phyloP scores from a whole-genome alignment of 2,797 vertebrate genomes.

The Hemibagrus guttatus region DNA sequence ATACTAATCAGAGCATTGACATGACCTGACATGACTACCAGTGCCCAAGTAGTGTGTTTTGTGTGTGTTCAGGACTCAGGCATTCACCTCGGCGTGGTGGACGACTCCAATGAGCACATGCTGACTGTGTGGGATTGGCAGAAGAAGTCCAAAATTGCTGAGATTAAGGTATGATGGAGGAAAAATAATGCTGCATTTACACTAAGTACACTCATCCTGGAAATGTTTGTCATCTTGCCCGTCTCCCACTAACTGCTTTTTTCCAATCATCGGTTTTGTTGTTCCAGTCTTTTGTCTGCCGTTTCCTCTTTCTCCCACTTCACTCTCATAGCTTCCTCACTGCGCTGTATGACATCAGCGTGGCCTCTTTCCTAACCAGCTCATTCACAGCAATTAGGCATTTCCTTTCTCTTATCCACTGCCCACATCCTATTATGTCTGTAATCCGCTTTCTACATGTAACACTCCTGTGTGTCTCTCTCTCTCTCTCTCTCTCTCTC shows the following conservation, averaged over 20 bases:
- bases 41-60: not conserved
- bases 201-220: not conserved
- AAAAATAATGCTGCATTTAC: not conserved
- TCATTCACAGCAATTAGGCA: constrained; percentile 4
- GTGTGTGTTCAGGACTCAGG: constrained; percentile 84
- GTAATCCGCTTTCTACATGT: not conserved
- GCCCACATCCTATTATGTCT: not conserved
- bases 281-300: not conserved
- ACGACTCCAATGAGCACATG: constrained; percentile 98
- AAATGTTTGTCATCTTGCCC: not conserved
- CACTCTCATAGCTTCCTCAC: not conserved
- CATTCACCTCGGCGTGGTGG: constrained; percentile 90
- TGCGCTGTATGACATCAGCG: constrained; percentile 23
- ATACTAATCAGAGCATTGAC: not conserved
- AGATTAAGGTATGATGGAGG: constrained; percentile 86
- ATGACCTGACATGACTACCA: not conserved
- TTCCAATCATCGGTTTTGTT: not conserved
- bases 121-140: constrained; percentile 98
- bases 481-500: not conserved
- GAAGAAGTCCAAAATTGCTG: constrained; percentile 91
- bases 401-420: constrained; percentile 14
- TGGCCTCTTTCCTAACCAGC: constrained; percentile 5
- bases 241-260: not conserved
- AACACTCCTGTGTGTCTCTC: not conserved
- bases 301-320: constrained; percentile 5